Base-by-base conservation (phyloP, 2,113 vertebrate genomes). In the Orycteropus afer region DNA sequence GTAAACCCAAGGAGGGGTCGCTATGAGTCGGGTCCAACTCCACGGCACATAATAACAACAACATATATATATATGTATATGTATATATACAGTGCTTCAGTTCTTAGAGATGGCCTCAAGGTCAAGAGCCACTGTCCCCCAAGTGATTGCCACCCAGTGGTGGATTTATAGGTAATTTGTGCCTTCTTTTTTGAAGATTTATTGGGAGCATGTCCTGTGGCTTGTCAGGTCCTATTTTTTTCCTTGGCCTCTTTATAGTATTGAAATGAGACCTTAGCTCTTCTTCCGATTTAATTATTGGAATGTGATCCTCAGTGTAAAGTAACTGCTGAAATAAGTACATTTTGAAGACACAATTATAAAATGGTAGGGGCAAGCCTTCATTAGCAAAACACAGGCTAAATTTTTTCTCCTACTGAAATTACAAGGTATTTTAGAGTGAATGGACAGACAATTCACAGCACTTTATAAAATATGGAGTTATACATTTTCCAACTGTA, bases 231-330 rank as follows among this genome's bases (percentile, higher is more conserved):
- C 45, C 42, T 73, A 45, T 53, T 85, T 93, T 95, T 17, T 77
- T 55, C 67, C 51, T 45, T 4, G 61, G 51, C 13, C 53, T 89
- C 32, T 77, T 96, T 59, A 76, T 45, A 95, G 23, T 34, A 0
- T 88, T 93, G 25, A 18, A 96, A 55, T 1, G 37, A 89, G 34
- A 61, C 2, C 63, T 57, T 89, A 86, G 95, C 49, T 88, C 81
- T 61, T 95, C 47, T 25, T 87, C 8, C 96, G 79, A 86, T 89
- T 96, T 97, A 57, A 76, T 14, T 86, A 18, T 83, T 92, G 53
- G 67, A 47, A 63, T 92, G 25, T 51, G 81, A 77, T 86, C 51
- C 29, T 67, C 45, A 83, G 11, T 45, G 23, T 91, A 86, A 61
- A 49, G 37, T 27, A 34, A 6, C 18, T 42, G 2, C 20, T 93